phyloP scores from a whole-genome alignment of 2,888 invertebrate species.

The Sphinx pinastri region DNA sequence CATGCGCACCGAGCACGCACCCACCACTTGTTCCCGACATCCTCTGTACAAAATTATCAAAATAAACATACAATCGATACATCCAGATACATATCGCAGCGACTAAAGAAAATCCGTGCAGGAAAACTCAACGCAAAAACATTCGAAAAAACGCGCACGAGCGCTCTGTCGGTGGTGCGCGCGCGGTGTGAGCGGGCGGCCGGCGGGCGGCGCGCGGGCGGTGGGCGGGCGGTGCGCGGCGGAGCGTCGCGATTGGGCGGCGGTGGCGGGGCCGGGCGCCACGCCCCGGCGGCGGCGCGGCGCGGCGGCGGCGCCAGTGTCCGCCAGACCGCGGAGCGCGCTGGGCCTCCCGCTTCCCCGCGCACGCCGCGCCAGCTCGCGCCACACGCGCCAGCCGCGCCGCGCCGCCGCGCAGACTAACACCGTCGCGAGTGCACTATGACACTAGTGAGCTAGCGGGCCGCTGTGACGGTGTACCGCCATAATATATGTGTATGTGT shows the following conservation, averaged over 20 bases:
- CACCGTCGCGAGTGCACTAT: conserved; percentile 82
- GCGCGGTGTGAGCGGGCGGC: conserved; percentile 60
- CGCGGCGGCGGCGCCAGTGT: conserved; percentile 74
- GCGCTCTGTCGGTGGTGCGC: conserved; percentile 59
- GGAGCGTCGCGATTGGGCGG: conserved; percentile 47
- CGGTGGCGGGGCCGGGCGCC: conserved; percentile 51
- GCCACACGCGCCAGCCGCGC: conserved; percentile 78
- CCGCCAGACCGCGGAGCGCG: conserved; percentile 78
- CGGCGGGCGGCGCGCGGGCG: conserved; percentile 52
- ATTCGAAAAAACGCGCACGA: conserved; percentile 64
- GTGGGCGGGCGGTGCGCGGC: conserved; percentile 36
- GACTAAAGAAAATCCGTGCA: conserved; percentile 61
- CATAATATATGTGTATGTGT: conserved; percentile 78
- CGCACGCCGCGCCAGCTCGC: conserved; percentile 70
- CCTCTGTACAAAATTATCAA: conserved; percentile 23
- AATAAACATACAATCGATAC: conserved; percentile 25
- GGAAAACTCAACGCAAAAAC: conserved; percentile 63
- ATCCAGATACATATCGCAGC: conserved; percentile 27
- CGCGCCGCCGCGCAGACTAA: conserved; percentile 79
- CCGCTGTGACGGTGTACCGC: conserved; percentile 81
- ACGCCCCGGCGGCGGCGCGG: conserved; percentile 68
- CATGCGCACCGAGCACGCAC: conserved; percentile 48
- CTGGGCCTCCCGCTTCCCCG: conserved; percentile 65
- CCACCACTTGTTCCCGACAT: conserved; percentile 48
- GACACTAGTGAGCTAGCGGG: conserved; percentile 84